Evolutionary conservation across 2,113 vertebrate genomes (phyloP).

Genomic region (Myiozetetes cayanensis): DNA sequence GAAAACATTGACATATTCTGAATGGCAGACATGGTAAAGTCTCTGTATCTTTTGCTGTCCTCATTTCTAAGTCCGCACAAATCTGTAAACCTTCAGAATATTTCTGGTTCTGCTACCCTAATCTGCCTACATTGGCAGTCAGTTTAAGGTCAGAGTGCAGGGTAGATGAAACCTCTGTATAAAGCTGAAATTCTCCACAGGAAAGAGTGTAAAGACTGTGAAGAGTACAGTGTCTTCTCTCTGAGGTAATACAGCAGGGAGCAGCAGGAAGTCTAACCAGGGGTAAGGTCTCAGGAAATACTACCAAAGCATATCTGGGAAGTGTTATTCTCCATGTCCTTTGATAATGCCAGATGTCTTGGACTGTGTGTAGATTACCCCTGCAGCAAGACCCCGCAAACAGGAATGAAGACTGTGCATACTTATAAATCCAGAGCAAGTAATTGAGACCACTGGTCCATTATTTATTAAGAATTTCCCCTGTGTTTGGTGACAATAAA

Average conservation of each 20-base stretch:
- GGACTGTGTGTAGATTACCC: background rate
- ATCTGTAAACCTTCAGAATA: background rate
- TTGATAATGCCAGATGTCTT: background rate
- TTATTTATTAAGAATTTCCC: background rate
- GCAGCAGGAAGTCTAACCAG: background rate
- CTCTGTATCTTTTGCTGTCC: background rate
- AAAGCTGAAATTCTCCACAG: background rate
- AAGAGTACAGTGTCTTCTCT: background rate
- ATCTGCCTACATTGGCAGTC: rapidly evolving
- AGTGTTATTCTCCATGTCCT: background rate
- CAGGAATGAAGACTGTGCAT: background rate
- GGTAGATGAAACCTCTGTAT: background rate
- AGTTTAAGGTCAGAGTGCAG: background rate
- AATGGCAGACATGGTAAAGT: rapidly evolving
- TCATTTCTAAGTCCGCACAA: background rate
- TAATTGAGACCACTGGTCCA: background rate
- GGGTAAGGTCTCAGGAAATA: background rate
- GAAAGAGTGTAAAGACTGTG: background rate
- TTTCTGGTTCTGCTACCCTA: background rate
- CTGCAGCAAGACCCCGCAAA: background rate
- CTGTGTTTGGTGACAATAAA: background rate
- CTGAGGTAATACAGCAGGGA: background rate
- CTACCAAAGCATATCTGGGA: background rate
- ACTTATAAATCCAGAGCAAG: background rate
- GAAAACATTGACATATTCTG: background rate